A percentile compares a stretch with the other conserved stretches of the same genome.
phyloP scores from a whole-genome alignment of 2,113 vertebrate genomes.

The Pteronura brasiliensis region DNA sequence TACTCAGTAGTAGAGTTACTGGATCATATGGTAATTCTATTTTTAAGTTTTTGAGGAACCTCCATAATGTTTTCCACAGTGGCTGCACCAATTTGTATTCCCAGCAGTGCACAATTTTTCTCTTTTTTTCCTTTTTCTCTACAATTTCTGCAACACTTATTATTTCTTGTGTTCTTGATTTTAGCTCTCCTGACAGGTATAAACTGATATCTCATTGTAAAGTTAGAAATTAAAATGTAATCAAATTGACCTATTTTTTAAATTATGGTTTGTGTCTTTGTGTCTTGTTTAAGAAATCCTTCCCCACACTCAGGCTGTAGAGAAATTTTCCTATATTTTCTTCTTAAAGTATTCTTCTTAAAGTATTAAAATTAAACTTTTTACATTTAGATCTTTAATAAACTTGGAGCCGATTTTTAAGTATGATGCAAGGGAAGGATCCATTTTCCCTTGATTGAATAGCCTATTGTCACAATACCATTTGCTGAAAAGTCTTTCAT shows the following conservation, averaged over 20 bases:
- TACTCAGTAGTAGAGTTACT: neutral
- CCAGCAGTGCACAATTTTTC: neutral
- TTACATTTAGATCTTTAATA: neutral
- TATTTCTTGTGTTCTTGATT: neutral
- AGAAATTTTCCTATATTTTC: neutral
- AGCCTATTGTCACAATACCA: neutral
- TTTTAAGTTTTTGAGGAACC: neutral
- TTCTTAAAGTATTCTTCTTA: neutral
- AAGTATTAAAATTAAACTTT: neutral
- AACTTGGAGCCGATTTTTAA: neutral
- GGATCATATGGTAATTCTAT: neutral
- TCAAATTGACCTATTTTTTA: neutral
- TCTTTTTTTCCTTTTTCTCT: neutral
- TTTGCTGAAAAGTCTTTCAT: neutral
- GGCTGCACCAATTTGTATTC: neutral
- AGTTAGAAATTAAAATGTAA: neutral
- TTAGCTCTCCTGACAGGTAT: neutral
- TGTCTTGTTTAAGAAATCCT: constrained; percentile 22
- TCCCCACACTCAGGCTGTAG: neutral
- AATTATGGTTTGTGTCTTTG: neutral
- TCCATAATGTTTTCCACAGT: neutral
- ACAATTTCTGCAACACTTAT: neutral
- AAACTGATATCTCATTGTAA: neutral
- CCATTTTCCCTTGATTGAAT: neutral
- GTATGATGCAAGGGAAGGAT: neutral